Percentiles rank a stretch among this genome's conserved stretches.
Evolutionary conservation across 1,140 invertebrate genomes (phyloP).

Genomic region (Hyphantria cunea): DNA sequence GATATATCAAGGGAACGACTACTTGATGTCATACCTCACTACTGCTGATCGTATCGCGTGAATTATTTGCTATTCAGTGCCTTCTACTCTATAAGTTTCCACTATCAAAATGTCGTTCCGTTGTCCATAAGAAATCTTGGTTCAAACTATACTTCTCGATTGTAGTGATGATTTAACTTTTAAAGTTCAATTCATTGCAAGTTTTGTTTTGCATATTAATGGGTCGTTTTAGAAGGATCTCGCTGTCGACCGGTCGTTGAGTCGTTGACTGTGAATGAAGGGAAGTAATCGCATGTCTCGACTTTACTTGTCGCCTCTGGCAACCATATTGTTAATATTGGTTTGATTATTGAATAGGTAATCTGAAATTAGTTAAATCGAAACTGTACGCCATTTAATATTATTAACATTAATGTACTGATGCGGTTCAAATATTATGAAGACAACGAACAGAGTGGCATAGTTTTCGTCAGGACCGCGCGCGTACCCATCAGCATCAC

Average conservation of each 20-base stretch:
- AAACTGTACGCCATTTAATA: too few species aligned
- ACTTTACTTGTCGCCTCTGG: constrained; percentile 45
- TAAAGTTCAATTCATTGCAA: constrained; percentile 55
- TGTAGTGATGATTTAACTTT: constrained; percentile 47
- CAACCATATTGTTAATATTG: not conserved
- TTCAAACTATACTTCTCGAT: constrained; percentile 36
- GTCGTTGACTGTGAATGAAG: constrained; percentile 46
- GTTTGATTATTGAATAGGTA: too few species aligned
- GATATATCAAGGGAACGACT: constrained; percentile 38
- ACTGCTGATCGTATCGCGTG: not conserved
- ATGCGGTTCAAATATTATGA: too few species aligned
- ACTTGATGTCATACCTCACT: constrained; percentile 12
- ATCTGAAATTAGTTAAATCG: too few species aligned
- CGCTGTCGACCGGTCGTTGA: constrained; percentile 44
- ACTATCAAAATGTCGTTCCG: constrained; percentile 7
- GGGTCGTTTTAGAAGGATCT: constrained; percentile 35
- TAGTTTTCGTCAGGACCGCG: too few species aligned
- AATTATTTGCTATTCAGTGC: not conserved
- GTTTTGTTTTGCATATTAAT: constrained; percentile 63
- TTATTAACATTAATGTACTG: too few species aligned
- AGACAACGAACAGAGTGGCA: too few species aligned
- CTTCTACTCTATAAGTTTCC: constrained; percentile 3
- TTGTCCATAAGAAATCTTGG: constrained; percentile 42
- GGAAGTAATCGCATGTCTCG: constrained; percentile 50
- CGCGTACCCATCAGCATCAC: too few species aligned